Evolutionary conservation across 2,113 vertebrate genomes (phyloP).

Genomic region (Hylia prasina): DNA sequence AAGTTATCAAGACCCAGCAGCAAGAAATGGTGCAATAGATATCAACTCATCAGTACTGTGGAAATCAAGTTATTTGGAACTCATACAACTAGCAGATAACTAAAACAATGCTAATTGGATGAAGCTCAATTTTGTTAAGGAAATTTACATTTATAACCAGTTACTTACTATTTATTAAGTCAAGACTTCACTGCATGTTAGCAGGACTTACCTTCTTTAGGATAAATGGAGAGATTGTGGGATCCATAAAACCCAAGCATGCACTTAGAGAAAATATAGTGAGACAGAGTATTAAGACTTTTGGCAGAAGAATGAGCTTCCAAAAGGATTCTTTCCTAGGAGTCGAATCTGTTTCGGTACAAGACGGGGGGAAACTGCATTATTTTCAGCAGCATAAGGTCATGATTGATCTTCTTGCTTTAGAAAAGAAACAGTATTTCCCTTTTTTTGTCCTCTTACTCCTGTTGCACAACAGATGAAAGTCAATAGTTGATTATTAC

Average conservation of each 20-base stretch:
- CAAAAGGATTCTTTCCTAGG: conserved; percentile 83
- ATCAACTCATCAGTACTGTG: not conserved
- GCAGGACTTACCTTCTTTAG: conserved; percentile 77
- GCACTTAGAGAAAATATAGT: conserved; percentile 82
- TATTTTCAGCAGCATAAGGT: not conserved
- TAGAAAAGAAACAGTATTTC: not conserved
- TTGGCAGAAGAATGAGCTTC: conserved; percentile 75
- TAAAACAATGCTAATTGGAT: not conserved
- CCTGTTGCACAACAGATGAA: not conserved
- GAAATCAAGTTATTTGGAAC: not conserved
- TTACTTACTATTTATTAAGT: not conserved
- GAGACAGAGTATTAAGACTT: conserved; percentile 81
- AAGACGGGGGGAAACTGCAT: not conserved
- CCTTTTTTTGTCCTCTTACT: not conserved
- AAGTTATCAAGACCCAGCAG: not conserved
- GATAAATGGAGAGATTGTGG: conserved; percentile 89
- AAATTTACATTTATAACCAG: not conserved
- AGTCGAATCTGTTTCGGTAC: conserved; percentile 68
- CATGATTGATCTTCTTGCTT: not conserved
- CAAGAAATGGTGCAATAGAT: not conserved
- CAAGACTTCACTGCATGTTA: not conserved
- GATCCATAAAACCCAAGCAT: conserved; percentile 87
- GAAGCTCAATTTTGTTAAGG: not conserved
- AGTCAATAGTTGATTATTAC: not conserved
- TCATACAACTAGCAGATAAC: not conserved